Evolutionary conservation across 2,113 vertebrate genomes (phyloP).

Genomic region (Epinephelus cyanopodus): DNA sequence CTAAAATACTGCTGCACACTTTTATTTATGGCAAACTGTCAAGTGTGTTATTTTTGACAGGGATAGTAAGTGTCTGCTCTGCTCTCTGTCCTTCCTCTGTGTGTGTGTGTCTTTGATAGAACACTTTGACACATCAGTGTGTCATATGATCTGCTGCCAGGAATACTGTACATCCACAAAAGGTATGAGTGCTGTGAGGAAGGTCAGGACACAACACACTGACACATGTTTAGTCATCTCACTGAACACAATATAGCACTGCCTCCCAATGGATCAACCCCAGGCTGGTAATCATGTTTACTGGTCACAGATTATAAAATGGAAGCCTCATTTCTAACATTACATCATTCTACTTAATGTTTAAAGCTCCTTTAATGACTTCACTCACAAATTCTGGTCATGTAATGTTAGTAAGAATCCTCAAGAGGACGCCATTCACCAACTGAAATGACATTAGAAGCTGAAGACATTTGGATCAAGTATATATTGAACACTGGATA

Average conservation of each 20-base stretch:
- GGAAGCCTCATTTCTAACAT: background rate
- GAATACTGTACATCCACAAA: conserved; percentile 17
- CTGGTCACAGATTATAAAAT: background rate
- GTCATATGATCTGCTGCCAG: conserved; percentile 48
- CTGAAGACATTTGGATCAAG: background rate
- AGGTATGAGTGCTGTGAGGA: conserved; percentile 14
- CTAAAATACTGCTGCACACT: background rate
- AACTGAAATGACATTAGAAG: background rate
- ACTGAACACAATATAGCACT: background rate
- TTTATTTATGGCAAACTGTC: conserved; percentile 29
- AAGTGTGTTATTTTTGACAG: conserved; percentile 20
- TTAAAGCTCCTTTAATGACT: background rate
- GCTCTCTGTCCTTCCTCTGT: background rate
- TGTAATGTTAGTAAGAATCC: conserved; percentile 13
- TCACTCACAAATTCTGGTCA: accelerated
- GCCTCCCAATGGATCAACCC: background rate
- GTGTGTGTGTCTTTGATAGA: conserved; percentile 6
- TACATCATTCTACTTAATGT: background rate
- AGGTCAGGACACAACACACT: conserved; percentile 11
- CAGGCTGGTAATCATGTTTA: background rate
- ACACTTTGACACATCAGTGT: background rate
- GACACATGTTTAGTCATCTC: background rate
- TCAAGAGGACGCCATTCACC: conserved; percentile 42
- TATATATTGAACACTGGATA: background rate
- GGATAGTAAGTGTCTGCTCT: background rate